Percentiles rank a stretch among this genome's conserved stretches.
phyloP scores from a whole-genome alignment of 1,140 invertebrate genomes.

The Drosophila prosaltans region DNA sequence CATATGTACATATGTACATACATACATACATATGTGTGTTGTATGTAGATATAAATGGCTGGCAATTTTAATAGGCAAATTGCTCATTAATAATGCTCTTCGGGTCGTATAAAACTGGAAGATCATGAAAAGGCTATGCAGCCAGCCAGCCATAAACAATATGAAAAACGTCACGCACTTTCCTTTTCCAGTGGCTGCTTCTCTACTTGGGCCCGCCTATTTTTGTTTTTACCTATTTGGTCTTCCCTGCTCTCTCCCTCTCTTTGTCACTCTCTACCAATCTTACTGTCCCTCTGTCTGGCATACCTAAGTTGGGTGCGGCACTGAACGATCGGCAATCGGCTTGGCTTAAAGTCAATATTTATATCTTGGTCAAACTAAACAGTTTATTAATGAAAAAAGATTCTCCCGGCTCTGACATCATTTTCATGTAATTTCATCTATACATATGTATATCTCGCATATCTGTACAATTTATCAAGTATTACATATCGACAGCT shows the following conservation, averaged over 20 bases:
- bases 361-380: conserved; percentile 44
- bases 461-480: conserved; percentile 40
- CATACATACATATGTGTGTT: not conserved
- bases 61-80: conserved; percentile 28
- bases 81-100: conserved; percentile 28
- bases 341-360: conserved; percentile 66
- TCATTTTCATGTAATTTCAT: conserved; percentile 41
- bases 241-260: conserved; percentile 27
- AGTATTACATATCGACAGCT: conserved; percentile 29
- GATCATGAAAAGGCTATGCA: conserved; percentile 22
- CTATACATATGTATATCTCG: not conserved
- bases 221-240: conserved; percentile 22
- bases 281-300: conserved; percentile 4
- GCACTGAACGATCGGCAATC: conserved; percentile 33
- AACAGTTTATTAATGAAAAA: conserved; percentile 31
- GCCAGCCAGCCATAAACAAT: conserved; percentile 31
- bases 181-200: conserved; percentile 59
- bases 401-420: conserved; percentile 36
- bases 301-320: conserved; percentile 47
- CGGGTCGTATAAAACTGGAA: conserved; percentile 28
- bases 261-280: conserved; percentile 3
- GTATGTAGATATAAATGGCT: conserved; percentile 1
- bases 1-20: not conserved
- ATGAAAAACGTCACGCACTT: conserved; percentile 56
- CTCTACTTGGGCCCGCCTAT: conserved; percentile 4